Evolutionary conservation across 2,888 invertebrate species (phyloP), one percentile per base, ranked within the genome.

Genomic region (Andrena dorsata): DNA sequence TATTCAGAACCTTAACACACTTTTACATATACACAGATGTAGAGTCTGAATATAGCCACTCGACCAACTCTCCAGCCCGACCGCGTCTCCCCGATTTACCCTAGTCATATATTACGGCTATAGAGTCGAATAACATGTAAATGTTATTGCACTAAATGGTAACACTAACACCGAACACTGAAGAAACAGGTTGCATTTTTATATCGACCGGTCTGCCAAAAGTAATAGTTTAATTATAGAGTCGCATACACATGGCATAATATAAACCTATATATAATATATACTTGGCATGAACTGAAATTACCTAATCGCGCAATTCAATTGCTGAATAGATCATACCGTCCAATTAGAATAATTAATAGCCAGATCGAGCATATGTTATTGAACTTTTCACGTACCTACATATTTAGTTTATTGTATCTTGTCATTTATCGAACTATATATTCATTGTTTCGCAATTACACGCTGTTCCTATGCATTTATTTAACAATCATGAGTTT

Each of bases 261-360:
- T 28, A 47, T 6, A 6, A 5, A 28, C 41, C 41, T 41, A 4
- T 1, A 13, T 41, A 41, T 41, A 13, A 41, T 41, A 41, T 41
- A 41, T 16, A 13, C 16, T 16, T 41, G 4, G 16, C 41, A n/a
- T 13, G 10, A 65, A 26, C 23, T 28, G 28, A 8, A 49, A 28
- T 49, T 65, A 10, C 8, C n/a, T 49, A 20, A 16, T 20, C 16
- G 23, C 8, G 1, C 20, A 23, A 5, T 63, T 30, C 23, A 35
- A 58, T 73, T 56, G 26, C 30, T 8, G n/a, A 10, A 41, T 5
- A 30, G 5, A n/a, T 26, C 6, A n/a, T 47, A 20, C 41, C n/a
- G 41, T 10, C 4, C 41, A 61, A 41, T 61, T n/a, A 2, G 13
- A 23, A 47, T 51, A 53, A 53, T 75, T 61, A 53, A 77, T 77